Evolutionary conservation across 2,888 invertebrate genomes (phyloP).

Genomic region (Ophioninae sp.): DNA sequence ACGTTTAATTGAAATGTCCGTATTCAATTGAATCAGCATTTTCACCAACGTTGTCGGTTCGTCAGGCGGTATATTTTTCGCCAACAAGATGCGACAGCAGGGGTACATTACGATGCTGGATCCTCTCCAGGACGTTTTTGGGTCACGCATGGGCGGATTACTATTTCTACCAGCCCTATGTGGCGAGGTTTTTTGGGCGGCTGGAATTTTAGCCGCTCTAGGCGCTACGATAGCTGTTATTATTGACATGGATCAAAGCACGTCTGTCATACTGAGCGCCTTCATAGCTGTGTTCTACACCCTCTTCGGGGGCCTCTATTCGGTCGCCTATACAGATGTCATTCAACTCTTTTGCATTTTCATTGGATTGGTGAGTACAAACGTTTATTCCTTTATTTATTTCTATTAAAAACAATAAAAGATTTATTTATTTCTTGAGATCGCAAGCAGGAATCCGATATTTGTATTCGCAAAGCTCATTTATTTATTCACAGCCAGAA

Average conservation of each 20-base stretch:
- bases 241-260: constrained; percentile 96
- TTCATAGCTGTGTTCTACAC: constrained; percentile 99
- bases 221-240: constrained; percentile 98
- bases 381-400: not conserved
- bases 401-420: too few species aligned
- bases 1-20: not conserved
- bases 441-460: too few species aligned
- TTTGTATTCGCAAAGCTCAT: too few species aligned
- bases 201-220: constrained; percentile 97
- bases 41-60: constrained; percentile 24
- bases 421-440: too few species aligned
- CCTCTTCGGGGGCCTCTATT: constrained; percentile 97
- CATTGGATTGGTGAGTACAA: constrained; percentile 89
- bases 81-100: constrained; percentile 98
- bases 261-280: constrained; percentile 96
- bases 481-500: too few species aligned
- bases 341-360: constrained; percentile 99
- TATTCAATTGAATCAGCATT: not conserved
- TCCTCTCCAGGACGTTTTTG: constrained; percentile 97
- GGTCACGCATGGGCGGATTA: constrained; percentile 98
- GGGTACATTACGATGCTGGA: constrained; percentile 99
- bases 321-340: constrained; percentile 99
- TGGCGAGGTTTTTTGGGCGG: constrained; percentile 99
- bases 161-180: constrained; percentile 97
- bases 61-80: constrained; percentile 97